Conservation (phyloP, 2,888 invertebrate genomes). For the Lydus trimaculatus region DNA sequence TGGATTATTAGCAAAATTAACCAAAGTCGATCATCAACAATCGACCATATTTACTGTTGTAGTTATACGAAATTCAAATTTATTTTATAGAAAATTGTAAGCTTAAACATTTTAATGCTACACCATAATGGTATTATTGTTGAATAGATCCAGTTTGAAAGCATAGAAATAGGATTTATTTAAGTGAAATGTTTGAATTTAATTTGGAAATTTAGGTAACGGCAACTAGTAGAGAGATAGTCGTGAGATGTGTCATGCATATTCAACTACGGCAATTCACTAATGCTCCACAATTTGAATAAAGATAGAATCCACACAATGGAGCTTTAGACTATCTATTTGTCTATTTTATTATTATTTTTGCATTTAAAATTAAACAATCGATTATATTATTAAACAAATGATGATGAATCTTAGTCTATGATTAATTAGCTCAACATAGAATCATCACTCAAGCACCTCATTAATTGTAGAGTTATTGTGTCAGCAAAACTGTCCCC, state of each 20-base stretch:
- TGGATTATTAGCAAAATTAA: too few relatives aligned
- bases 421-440: background rate
- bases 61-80: too few relatives aligned
- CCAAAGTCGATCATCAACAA: too few relatives aligned
- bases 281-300: conserved; percentile 23
- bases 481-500: background rate
- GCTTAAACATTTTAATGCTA: background rate
- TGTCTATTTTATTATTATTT: background rate
- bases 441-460: background rate
- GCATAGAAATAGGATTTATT: conserved; percentile 29
- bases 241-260: conserved; percentile 33
- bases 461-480: conserved; percentile 2
- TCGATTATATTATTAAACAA: background rate
- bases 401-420: background rate
- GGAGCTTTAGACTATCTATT: background rate
- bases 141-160: conserved; percentile 21
- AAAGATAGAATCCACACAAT: conserved; percentile 25
- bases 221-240: conserved; percentile 4
- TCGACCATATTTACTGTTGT: too few relatives aligned
- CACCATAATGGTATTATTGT: background rate
- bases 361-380: background rate
- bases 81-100: background rate
- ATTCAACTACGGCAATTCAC: conserved; percentile 24
- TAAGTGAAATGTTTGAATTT: conserved; percentile 34
- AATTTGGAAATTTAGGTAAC: conserved; percentile 30